A percentile compares a stretch with the other conserved stretches of the same genome.
These are phyloP conservation scores for Entomobrya multifasciata DNA, from an alignment of 2,888 invertebrate species.

Conservation along the genomic window DNA sequence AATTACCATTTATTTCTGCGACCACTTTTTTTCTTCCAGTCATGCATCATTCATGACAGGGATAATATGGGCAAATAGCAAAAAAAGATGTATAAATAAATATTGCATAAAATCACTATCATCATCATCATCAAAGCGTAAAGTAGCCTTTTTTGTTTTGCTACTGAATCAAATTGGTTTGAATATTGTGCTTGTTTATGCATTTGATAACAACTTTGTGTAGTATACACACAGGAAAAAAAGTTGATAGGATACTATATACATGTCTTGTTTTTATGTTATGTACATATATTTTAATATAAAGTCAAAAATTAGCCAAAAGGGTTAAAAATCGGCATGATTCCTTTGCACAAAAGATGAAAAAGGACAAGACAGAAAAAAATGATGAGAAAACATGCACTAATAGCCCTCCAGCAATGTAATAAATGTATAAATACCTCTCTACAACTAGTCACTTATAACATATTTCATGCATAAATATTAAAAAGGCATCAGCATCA, in stretches of 20 bases:
- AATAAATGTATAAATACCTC: constrained; percentile 38
- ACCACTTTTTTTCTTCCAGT: constrained; percentile 30
- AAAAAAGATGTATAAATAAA: constrained; percentile 57
- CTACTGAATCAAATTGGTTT: constrained; percentile 19
- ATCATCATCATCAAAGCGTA: background rate
- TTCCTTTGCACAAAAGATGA: constrained; percentile 10
- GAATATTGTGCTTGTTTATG: no score
- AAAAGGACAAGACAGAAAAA: background rate
- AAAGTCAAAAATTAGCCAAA: constrained; percentile 60
- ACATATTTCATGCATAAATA: constrained; percentile 3
- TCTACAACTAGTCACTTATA: constrained; percentile 2
- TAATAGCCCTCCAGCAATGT: constrained; percentile 54
- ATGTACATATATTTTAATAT: constrained; percentile 39
- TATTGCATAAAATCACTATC: constrained; percentile 59
- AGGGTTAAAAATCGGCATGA: constrained; percentile 64
- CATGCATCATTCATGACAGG: constrained; percentile 71
- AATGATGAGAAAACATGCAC: constrained; percentile 54
- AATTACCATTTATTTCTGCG: constrained; percentile 47
- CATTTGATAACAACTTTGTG: background rate
- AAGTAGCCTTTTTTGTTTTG: background rate
- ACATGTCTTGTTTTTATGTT: constrained; percentile 36
- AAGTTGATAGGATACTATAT: constrained; percentile 22
- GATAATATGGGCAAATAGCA: constrained; percentile 56
- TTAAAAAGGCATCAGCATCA: background rate
- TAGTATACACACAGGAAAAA: background rate